A percentile compares a stretch with the other conserved stretches of the same genome.
These are phyloP conservation scores for Hydropsyche betteni DNA, from an alignment of 2,888 invertebrate genomes.

Conservation along the genomic window DNA sequence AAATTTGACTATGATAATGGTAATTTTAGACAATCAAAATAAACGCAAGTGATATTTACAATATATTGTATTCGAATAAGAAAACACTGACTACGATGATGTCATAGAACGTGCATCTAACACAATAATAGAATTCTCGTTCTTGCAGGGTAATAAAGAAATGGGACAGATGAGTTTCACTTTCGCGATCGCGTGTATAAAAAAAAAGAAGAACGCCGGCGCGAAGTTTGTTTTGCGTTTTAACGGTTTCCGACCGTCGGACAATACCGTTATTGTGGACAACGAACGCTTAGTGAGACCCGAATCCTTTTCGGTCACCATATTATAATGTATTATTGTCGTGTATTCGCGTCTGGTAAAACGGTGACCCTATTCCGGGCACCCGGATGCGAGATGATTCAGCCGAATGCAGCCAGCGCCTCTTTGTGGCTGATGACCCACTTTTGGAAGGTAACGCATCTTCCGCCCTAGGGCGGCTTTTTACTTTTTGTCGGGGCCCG, in stretches of 20 bases:
- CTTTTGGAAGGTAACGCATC: slow-evolving; percentile 2
- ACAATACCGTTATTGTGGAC: slow-evolving; percentile 11
- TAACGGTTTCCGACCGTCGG: slow-evolving; percentile 20
- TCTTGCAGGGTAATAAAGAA: too few relatives aligned
- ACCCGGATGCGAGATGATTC: slow-evolving; percentile 40
- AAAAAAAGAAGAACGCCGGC: not conserved
- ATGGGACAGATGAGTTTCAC: slow-evolving; percentile 4
- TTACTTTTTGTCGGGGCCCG: slow-evolving; percentile 27
- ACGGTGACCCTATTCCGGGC: slow-evolving; percentile 22
- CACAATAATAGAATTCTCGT: too few relatives aligned
- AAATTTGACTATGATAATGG: too few relatives aligned
- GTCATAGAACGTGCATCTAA: too few relatives aligned
- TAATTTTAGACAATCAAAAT: too few relatives aligned
- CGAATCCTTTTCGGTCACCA: slow-evolving; percentile 9
- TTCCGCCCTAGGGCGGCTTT: not conserved
- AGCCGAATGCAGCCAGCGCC: slow-evolving; percentile 31
- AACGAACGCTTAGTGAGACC: slow-evolving; percentile 5
- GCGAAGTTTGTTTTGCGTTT: slow-evolving; percentile 1
- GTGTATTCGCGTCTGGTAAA: not conserved
- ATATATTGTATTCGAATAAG: too few relatives aligned
- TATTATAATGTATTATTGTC: slow-evolving; percentile 21
- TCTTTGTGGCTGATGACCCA: slow-evolving; percentile 31
- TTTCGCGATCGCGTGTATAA: not conserved
- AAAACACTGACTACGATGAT: too few relatives aligned
- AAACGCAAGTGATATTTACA: too few relatives aligned